Conservation (phyloP, 1,140 invertebrate species). For the Heliothis virescens region DNA sequence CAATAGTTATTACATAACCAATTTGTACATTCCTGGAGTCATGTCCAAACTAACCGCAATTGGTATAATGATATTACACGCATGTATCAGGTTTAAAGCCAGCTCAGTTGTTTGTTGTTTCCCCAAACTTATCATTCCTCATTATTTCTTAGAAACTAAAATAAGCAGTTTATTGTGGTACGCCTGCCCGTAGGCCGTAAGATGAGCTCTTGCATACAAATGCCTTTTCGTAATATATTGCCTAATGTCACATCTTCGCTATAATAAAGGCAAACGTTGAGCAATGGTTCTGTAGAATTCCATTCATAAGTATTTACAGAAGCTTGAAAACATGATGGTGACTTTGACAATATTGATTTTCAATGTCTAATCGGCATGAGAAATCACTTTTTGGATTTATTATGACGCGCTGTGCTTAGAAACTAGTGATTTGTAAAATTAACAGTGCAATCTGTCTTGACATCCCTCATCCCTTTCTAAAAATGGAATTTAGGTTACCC, state of each 20-base stretch:
- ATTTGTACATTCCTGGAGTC: constrained; percentile 20
- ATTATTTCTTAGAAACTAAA: constrained; percentile 14
- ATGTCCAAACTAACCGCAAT: constrained; percentile 19
- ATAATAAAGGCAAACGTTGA: constrained; percentile 11
- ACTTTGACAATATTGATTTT: no score
- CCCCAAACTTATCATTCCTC: not conserved
- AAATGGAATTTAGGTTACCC: no score
- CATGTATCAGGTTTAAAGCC: not conserved
- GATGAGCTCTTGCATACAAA: constrained; percentile 30
- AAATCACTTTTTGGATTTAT: no score
- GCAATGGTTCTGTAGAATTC: constrained; percentile 28
- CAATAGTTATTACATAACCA: not conserved
- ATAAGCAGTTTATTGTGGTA: constrained; percentile 23
- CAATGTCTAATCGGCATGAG: no score
- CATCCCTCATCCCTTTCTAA: no score
- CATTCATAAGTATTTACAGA: not conserved
- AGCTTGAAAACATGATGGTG: not conserved
- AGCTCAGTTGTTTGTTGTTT: not conserved
- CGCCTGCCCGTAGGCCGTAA: constrained; percentile 11
- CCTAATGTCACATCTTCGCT: constrained; percentile 27
- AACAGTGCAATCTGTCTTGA: no score
- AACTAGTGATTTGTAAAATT: no score
- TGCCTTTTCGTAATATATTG: constrained; percentile 26
- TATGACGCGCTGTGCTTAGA: no score
- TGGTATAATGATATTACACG: constrained; percentile 14